Percentiles rank a stretch among this genome's conserved stretches.
These are phyloP conservation scores for Perithous albicinctus DNA, from an alignment of 2,888 invertebrate genomes.

Conservation along the genomic window DNA sequence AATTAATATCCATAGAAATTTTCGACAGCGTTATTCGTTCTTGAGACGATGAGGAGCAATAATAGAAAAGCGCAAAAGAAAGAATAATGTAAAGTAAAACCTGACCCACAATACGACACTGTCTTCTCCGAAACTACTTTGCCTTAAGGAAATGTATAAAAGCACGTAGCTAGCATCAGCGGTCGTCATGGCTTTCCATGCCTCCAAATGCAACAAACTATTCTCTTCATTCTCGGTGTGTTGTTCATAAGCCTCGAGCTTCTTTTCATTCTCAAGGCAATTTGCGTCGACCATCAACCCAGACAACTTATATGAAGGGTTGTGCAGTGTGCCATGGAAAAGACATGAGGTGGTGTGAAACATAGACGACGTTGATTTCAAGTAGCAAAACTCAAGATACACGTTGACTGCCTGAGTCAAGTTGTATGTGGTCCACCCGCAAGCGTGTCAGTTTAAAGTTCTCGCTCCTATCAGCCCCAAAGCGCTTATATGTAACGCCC, in stretches of 20 bases:
- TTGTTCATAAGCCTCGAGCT: background rate
- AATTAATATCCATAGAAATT: slow-evolving; percentile 50
- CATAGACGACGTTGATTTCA: background rate
- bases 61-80: slow-evolving; percentile 29
- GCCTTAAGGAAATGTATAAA: slow-evolving; percentile 37
- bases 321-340: background rate
- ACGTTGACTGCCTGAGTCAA: background rate
- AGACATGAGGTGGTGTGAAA: background rate
- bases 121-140: slow-evolving; percentile 23
- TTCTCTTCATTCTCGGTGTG: slow-evolving; percentile 17
- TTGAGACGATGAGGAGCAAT: slow-evolving; percentile 8
- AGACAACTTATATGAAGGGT: slow-evolving; percentile 1
- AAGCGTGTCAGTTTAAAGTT: background rate
- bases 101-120: slow-evolving; percentile 17
- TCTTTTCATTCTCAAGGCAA: slow-evolving; percentile 51
- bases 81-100: background rate
- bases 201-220: slow-evolving; percentile 46
- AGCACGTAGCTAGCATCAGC: slow-evolving; percentile 32
- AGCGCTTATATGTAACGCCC: background rate
- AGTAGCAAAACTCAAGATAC: background rate
- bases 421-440: background rate
- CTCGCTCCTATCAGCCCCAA: background rate
- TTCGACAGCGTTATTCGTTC: slow-evolving; percentile 11
- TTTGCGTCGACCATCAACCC: slow-evolving; percentile 15
- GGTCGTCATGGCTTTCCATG: background rate